Conservation (phyloP, 2,888 invertebrate species). For the Anarsia innoxiella region DNA sequence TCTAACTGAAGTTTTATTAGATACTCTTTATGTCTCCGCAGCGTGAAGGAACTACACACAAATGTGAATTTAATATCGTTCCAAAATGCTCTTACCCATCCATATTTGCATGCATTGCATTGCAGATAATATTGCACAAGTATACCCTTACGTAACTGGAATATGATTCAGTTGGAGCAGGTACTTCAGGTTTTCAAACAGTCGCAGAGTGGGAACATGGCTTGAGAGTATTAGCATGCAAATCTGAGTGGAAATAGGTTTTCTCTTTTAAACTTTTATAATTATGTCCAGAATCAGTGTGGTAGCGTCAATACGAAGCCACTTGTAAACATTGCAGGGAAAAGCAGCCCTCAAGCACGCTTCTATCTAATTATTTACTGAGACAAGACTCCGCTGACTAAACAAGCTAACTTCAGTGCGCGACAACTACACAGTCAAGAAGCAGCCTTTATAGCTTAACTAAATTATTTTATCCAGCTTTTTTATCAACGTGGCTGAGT, state of each 20-base stretch:
- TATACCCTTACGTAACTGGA: constrained; percentile 11
- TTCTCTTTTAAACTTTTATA: constrained; percentile 40
- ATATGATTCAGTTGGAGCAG: constrained; percentile 11
- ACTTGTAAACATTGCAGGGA: constrained; percentile 20
- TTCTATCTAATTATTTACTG: constrained; percentile 49
- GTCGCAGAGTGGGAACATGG: constrained; percentile 8
- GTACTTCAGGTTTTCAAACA: constrained; percentile 8
- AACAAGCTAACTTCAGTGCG: constrained; percentile 24
- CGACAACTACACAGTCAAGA: neutral
- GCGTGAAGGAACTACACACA: constrained; percentile 12
- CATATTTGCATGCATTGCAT: constrained; percentile 18
- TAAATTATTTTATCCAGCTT: too few species aligned
- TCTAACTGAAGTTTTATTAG: too few species aligned
- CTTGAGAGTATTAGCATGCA: constrained; percentile 16
- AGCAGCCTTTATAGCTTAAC: too few species aligned
- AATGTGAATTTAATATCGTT: constrained; percentile 27
- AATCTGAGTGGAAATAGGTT: constrained; percentile 26
- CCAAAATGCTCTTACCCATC: constrained; percentile 16
- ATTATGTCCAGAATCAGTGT: constrained; percentile 41
- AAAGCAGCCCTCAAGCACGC: constrained; percentile 38
- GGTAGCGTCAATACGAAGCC: neutral
- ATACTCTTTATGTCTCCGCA: too few species aligned
- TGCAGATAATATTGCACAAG: constrained; percentile 12
- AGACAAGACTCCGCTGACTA: constrained; percentile 28
- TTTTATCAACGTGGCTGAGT: too few species aligned